phyloP scores from a whole-genome alignment of 2,113 vertebrate genomes.

The Notothenia coriiceps region DNA sequence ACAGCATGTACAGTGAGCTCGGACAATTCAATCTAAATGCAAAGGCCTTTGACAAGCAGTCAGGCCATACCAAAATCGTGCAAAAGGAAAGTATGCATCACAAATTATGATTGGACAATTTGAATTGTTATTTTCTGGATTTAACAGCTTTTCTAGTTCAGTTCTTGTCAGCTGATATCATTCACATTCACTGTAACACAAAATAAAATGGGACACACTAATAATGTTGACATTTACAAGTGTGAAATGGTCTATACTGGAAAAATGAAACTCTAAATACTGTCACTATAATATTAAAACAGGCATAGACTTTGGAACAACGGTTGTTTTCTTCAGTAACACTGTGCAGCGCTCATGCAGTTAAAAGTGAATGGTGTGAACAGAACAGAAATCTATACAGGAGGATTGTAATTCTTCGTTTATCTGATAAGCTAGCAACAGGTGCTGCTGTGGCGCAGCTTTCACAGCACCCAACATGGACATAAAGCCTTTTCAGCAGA shows the following conservation, averaged over 20 bases:
- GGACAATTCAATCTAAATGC: constrained; percentile 21
- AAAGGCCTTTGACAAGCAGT: constrained; percentile 1
- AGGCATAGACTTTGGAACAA: background rate
- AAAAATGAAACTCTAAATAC: background rate
- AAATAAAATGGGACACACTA: too few species aligned
- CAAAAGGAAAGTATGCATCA: background rate
- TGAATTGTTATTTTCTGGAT: too few species aligned
- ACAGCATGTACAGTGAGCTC: constrained; percentile 34
- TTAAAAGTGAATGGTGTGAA: constrained; percentile 11
- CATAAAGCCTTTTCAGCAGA: constrained; percentile 58
- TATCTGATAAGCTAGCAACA: constrained; percentile 56
- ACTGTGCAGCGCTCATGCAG: background rate
- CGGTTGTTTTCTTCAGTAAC: background rate
- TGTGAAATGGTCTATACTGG: too few species aligned
- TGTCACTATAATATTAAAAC: background rate
- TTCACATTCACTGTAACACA: too few species aligned
- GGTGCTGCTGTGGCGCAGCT: constrained; percentile 38
- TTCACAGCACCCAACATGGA: constrained; percentile 35
- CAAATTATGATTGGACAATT: too few species aligned
- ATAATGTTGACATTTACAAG: too few species aligned
- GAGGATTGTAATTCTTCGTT: constrained; percentile 29
- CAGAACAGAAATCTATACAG: constrained; percentile 20
- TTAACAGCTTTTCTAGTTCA: too few species aligned
- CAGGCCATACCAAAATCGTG: background rate
- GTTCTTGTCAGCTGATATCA: too few species aligned